phyloP scores from a whole-genome alignment of 2,113 vertebrate species.

The Scolopax mira region DNA sequence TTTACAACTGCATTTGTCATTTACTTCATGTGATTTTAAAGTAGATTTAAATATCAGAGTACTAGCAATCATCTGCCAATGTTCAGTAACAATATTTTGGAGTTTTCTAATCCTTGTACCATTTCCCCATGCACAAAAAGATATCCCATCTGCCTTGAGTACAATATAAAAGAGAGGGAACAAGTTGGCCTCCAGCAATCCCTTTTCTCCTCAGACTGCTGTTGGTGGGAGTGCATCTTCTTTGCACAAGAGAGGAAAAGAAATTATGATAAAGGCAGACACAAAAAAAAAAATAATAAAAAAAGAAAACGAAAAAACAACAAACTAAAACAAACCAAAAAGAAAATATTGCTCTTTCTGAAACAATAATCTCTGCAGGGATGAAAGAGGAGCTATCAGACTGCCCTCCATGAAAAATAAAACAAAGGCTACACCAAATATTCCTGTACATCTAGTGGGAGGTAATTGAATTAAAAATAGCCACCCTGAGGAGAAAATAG shows the following conservation, averaged over 20 bases:
- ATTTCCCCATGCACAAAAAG: background rate
- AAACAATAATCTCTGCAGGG: background rate
- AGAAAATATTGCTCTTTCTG: background rate
- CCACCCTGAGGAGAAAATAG: background rate
- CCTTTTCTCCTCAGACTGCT: background rate
- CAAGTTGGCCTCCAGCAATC: background rate
- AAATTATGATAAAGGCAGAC: background rate
- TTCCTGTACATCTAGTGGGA: background rate
- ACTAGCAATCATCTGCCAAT: background rate
- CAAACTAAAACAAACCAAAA: no score
- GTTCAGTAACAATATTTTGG: background rate
- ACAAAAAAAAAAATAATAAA: rapidly evolving
- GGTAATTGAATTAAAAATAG: slow-evolving; percentile 11
- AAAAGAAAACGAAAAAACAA: no score
- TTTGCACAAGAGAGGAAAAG: background rate
- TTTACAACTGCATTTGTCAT: background rate
- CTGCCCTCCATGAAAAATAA: slow-evolving; percentile 20
- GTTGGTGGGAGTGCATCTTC: background rate
- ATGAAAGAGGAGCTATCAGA: background rate
- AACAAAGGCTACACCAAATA: slow-evolving; percentile 8
- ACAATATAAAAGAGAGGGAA: background rate
- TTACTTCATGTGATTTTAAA: background rate
- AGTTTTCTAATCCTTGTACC: background rate
- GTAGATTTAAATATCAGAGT: background rate
- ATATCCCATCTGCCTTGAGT: background rate